A percentile compares a stretch with the other conserved stretches of the same genome.
phyloP scores from a whole-genome alignment of 2,797 vertebrate species.

The Neostethus bicornis region DNA sequence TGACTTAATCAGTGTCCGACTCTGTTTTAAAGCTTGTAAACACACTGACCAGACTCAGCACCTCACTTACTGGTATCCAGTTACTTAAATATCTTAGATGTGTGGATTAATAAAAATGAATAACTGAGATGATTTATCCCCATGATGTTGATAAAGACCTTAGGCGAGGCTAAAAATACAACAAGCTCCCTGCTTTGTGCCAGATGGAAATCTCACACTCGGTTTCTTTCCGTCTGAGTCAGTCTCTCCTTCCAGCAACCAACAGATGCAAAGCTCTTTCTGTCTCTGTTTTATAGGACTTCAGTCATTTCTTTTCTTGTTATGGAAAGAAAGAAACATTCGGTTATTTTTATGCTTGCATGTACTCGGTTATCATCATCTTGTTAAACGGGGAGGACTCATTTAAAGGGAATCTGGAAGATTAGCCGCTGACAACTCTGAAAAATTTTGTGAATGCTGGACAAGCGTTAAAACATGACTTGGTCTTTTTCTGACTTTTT shows the following conservation, averaged over 20 bases:
- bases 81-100: neutral
- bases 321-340: too few species aligned
- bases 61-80: neutral
- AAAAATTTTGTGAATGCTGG: too few species aligned
- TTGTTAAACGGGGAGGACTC: constrained; percentile 17
- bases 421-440: too few species aligned
- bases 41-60: neutral
- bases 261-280: neutral
- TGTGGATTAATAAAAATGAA: constrained; percentile 2
- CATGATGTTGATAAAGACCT: neutral
- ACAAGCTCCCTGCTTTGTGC: constrained; percentile 8
- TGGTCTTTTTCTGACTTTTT: too few species aligned
- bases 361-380: neutral
- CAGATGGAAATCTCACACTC: constrained; percentile 37
- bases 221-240: constrained; percentile 22
- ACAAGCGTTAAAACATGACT: too few species aligned
- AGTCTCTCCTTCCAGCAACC: neutral
- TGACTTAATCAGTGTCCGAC: neutral
- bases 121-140: constrained; percentile 6
- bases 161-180: constrained; percentile 45
- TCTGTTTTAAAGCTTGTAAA: neutral
- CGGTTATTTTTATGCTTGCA: too few species aligned
- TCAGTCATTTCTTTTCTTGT: neutral
- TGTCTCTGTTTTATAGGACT: neutral
- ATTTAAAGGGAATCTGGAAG: too few species aligned